Conservation (phyloP, 2,113 vertebrate species). For the Microcebus jonahi region DNA sequence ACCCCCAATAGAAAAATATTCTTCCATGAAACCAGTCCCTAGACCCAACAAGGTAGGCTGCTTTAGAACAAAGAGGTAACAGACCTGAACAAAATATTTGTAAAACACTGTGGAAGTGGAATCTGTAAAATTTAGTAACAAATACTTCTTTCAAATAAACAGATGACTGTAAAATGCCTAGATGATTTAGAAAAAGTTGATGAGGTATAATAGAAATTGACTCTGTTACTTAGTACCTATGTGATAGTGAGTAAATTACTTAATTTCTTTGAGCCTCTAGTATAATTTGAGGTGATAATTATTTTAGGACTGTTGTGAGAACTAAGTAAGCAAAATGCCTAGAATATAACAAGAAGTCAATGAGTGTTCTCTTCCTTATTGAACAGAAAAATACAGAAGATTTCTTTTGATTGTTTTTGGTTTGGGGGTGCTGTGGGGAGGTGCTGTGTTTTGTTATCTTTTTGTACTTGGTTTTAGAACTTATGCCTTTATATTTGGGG, state of each 20-base stretch:
- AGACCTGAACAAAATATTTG: background rate
- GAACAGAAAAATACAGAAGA: background rate
- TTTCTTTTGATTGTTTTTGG: background rate
- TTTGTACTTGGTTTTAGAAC: background rate
- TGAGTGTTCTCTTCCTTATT: background rate
- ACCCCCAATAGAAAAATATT: no score
- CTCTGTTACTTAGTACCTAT: background rate
- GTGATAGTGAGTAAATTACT: background rate
- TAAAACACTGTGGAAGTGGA: background rate
- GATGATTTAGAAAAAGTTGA: background rate
- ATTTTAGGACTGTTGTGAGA: conserved; percentile 11
- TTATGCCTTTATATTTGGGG: background rate
- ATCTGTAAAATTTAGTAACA: conserved; percentile 26
- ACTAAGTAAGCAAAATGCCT: background rate
- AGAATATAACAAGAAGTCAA: background rate
- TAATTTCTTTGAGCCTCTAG: background rate
- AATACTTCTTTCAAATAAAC: background rate
- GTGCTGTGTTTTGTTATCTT: background rate
- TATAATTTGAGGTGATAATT: conserved; percentile 10
- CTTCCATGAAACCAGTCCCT: no score
- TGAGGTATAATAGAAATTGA: background rate
- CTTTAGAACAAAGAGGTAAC: background rate
- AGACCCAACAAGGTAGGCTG: no score
- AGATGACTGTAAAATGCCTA: background rate
- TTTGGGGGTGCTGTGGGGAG: background rate